Base-by-base conservation (phyloP, 2,797 vertebrate genomes). In the Harpagifer antarcticus region DNA sequence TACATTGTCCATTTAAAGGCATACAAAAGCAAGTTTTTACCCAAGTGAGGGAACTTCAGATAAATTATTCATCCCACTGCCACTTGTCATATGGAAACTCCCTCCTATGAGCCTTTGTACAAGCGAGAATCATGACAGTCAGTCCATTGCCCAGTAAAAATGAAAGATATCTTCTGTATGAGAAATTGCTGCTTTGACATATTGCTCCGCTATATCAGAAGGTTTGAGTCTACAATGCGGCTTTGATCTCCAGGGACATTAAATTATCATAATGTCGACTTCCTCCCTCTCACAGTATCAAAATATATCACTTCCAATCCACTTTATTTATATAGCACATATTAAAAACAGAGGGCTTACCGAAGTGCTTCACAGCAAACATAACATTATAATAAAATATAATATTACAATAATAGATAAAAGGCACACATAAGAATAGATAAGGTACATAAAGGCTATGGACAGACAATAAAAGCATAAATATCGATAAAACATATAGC, bases 221-320 rank as follows among this genome's bases (percentile, higher is more conserved):
- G 9, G 43, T 37, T 68, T 15, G 31, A 55, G 9, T 55, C 31
- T 59, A 13, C 50, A 61, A 42, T 44, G 23, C 45, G 48, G 47
- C 54, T 81, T 61, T 69, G n/a, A 72, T 69, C 52, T 66, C 52
- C 40, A 64, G 42, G 70, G 17, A 68, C 44, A 31, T 31, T 19
- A 13, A 40, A 60, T 80, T 16, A 60, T 20, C 13, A 37, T 27
- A 47, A 27, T 44, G 66, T 74, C 57, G 53, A 50, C 33, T 55
- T n/a, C 20, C 16, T 54, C 31, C 11, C 33, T 37, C 43, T 79
- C 58, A 67, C 16, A 33, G 50, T 43, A 55, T 65, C 42, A 74
- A 58, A 78, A 56, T 58, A 45, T 72, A 76, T 37, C 53, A 53
- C 42, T 42, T 55, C 27, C 27, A 27, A 27, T 27, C 27, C 27